Evolutionary conservation across 2,797 vertebrate species (phyloP), one percentile per base, ranked within the genome.

Genomic region (Melanotaenia parkinsoni): DNA sequence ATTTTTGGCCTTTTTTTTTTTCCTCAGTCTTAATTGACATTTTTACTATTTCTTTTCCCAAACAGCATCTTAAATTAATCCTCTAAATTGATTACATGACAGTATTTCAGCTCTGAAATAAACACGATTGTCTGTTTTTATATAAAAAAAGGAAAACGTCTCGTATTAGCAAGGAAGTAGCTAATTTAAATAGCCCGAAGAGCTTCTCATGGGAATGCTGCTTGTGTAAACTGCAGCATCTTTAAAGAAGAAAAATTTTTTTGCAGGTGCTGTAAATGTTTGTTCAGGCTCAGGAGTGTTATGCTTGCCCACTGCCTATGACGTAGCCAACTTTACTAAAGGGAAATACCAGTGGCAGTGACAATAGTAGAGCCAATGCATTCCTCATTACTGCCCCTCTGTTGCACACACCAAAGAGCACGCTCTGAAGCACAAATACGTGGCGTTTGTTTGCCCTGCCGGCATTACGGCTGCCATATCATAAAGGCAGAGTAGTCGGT

Each of bases 351-450:
- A 82, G 70, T 61, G 79, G 66, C 79, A 84, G 76, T 84, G 87
- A 72, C 86, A 89, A 88, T 82, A 79, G 90, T 83, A 71, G 77
- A 89, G 84, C 82, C 58, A 14, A 76, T 78, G 84, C 89, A 93
- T 94, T 94, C 90, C 93, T 91, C 81, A 90, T 94, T 91, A 91
- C 81, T 90, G 85, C 90, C 90, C 81, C 90, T 92, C 90, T 92
- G 86, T 70, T 75, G 86, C 90, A 89, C 90, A 90, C 86, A 83
- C 58, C 82, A 83, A 74, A 85, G 85, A 86, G 74, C 81, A 67
- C 54, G 61, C 75, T 74, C 58, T 20, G 81, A 69, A 67, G 78
- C 74, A 86, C 82, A 86, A 82, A 84, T 78, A 71, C 59, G 24
- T 67, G 6, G 69, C 33, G 43, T 77, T 78, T 3, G 32, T 66